Evolutionary conservation across 2,888 invertebrate species (phyloP), one percentile per base, ranked within the genome.

Genomic region (Lutraria lutraria): DNA sequence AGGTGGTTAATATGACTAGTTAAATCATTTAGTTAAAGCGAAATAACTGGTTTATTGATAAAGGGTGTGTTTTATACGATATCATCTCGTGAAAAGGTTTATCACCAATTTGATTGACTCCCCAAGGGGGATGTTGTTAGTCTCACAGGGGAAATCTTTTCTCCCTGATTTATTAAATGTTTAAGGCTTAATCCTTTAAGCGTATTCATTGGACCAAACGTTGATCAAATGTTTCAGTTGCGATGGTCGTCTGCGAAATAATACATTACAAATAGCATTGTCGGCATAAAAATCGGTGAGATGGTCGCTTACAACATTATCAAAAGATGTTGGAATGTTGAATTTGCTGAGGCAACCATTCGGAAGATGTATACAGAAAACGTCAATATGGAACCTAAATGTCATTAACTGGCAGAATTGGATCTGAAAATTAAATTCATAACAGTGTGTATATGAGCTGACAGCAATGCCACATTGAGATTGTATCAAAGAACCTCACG

Each of bases 21-120:
- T 92, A 92, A 92, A 92, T 88, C 91, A 92, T 92, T 92, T 92
- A 88, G 91, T 87, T 92, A 90, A 89, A 90, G 83, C 90, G 88
- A 90, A 91, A 92, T 91, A 92, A 92, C 90, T 88, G 68, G 90
- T 90, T 90, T 92, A 91, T 92, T 92, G 83, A 90, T 82, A 54
- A 83, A 81, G 85, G 63, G 83, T 88, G 81, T 80, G 79, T 86
- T 89, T 84, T 79, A 60, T 86, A 81, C 72, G 88, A 85, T 89
- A 86, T 80, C 56, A 12, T 86, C 60, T 84, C 31, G 68, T 76
- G 52, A 84, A 80, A 85, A 56, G 86, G 76, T 86, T 54, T 52
- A 60, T 83, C 80, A 76, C 80, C 76, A 81, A 86, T 88, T 85
- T 88, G 88, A 85, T 68, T 87, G 68, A 80, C 76, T 88, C 88